Conservation (phyloP, 2,797 vertebrate genomes). For the Pterois miles region DNA sequence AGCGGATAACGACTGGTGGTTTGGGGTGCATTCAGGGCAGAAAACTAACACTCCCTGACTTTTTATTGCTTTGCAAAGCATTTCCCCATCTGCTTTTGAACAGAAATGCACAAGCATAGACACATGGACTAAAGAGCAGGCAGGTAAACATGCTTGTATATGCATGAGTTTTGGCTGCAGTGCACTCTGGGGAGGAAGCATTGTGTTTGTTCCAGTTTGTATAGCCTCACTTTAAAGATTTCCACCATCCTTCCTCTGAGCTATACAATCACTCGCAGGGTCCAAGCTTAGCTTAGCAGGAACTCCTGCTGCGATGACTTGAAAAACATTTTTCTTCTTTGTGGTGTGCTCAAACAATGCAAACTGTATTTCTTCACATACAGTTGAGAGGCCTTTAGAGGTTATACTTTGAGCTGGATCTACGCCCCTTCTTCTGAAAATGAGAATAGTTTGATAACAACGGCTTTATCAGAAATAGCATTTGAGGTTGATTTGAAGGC, state of each 20-base stretch:
- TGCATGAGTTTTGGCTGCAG: neutral
- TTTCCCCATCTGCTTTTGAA: constrained; percentile 9
- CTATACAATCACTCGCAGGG: constrained; percentile 42
- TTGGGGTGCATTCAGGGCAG: neutral
- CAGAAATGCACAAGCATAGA: neutral
- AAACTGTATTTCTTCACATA: constrained; percentile 42
- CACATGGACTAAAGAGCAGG: neutral
- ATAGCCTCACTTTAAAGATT: constrained; percentile 69
- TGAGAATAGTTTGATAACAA: neutral
- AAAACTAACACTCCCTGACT: constrained; percentile 15
- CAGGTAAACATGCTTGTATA: constrained; percentile 5
- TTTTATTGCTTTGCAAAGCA: neutral
- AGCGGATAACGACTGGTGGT: constrained; percentile 7
- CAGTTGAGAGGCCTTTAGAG: constrained; percentile 5
- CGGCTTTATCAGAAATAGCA: neutral
- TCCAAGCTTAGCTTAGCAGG: constrained; percentile 50
- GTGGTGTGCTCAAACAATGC: constrained; percentile 38
- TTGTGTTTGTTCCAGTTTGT: constrained; percentile 60
- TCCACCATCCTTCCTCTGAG: constrained; percentile 72
- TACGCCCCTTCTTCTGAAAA: neutral
- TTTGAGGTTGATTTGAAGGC: neutral
- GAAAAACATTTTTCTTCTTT: constrained; percentile 64
- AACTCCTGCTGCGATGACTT: constrained; percentile 58
- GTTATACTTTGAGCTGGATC: constrained; percentile 19
- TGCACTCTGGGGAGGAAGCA: constrained; percentile 34